Evolutionary conservation across 2,113 vertebrate genomes (phyloP).

Genomic region (Coptodon bakossiorum): DNA sequence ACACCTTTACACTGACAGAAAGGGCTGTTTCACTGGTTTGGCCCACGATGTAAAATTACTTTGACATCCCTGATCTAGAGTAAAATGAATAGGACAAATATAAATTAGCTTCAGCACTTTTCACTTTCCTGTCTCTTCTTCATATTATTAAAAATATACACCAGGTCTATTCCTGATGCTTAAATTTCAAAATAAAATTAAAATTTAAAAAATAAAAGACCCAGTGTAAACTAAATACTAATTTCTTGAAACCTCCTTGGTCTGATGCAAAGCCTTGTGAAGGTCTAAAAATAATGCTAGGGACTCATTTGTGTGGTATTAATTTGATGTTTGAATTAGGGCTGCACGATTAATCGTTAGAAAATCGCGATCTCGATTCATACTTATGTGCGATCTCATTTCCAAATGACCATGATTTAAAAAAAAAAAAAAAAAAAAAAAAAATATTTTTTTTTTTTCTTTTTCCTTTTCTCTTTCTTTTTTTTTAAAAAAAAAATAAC

Average conservation of each 20-base stretch:
- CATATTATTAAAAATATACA: neutral
- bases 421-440: too few relatives aligned
- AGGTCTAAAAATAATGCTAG: neutral
- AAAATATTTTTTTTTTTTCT: too few relatives aligned
- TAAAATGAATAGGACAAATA: neutral
- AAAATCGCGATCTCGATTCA: too few relatives aligned
- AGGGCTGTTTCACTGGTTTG: neutral
- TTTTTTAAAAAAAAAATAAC: too few relatives aligned
- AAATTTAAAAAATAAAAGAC: neutral
- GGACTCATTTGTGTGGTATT: neutral
- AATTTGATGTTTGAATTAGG: too few relatives aligned
- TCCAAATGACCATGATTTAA: too few relatives aligned
- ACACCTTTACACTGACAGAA: neutral
- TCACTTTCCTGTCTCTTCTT: neutral
- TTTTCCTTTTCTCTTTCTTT: too few relatives aligned
- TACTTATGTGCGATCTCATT: too few relatives aligned
- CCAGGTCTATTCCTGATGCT: neutral
- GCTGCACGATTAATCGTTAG: too few relatives aligned
- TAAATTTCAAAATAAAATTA: neutral
- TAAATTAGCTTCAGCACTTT: neutral
- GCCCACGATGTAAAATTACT: neutral
- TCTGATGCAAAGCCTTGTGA: neutral
- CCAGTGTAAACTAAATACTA: neutral
- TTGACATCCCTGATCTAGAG: neutral
- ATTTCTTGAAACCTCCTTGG: too few relatives aligned